Percentiles rank a stretch among this genome's conserved stretches.
Conservation (phyloP, 2,888 invertebrate species). For the Oscheius sp. region DNA sequence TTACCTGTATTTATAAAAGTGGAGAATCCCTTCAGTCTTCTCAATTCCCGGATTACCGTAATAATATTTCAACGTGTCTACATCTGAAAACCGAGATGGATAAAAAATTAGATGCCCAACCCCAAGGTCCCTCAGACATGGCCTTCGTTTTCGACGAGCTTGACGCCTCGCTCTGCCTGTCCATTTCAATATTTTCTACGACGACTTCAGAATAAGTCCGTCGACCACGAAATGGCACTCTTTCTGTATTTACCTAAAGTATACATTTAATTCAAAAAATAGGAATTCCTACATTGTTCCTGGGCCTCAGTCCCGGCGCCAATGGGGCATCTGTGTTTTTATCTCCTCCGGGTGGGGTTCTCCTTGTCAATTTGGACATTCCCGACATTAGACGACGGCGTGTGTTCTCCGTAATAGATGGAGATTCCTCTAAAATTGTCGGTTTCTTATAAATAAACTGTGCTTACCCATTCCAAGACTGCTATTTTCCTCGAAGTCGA, state of each 20-base stretch:
- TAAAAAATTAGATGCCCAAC: not conserved
- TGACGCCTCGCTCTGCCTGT: conserved; percentile 38
- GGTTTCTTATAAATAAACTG: not conserved
- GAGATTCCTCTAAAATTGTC: conserved; percentile 36
- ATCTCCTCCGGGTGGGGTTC: conserved; percentile 36
- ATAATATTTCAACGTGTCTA: conserved; percentile 78
- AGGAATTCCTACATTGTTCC: not conserved
- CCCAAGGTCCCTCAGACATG: conserved; percentile 33
- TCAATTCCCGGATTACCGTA: conserved; percentile 97
- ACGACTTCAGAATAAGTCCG: conserved; percentile 69
- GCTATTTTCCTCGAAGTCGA: conserved; percentile 32
- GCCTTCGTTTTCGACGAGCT: conserved; percentile 31
- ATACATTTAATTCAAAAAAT: not conserved
- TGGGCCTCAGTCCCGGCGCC: conserved; percentile 11
- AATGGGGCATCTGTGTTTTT: conserved; percentile 31
- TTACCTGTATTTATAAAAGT: conserved; percentile 96
- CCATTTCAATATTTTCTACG: conserved; percentile 59
- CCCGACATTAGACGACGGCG: conserved; percentile 42
- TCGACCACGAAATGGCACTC: conserved; percentile 49
- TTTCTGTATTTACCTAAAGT: conserved; percentile 27
- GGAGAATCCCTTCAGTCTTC: conserved; percentile 93
- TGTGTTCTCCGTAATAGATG: conserved; percentile 47
- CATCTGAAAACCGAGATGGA: conserved; percentile 44
- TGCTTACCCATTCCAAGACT: conserved; percentile 24
- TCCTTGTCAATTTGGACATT: conserved; percentile 33